Conservation (phyloP, 1,140 invertebrate species). For the Pogonus chalceus region DNA sequence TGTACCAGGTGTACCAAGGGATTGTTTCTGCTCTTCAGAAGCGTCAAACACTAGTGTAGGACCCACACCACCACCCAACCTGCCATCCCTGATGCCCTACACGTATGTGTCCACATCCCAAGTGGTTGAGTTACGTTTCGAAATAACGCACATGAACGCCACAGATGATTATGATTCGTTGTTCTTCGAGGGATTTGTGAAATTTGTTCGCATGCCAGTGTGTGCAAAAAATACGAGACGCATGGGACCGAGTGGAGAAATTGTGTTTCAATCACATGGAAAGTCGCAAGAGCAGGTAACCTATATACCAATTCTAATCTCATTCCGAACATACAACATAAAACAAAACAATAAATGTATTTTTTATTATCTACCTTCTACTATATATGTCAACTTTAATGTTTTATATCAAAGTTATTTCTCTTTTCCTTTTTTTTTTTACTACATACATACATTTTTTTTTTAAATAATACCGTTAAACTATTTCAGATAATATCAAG, state of each 20-base stretch:
- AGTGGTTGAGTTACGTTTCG: constrained; percentile 71
- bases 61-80: constrained; percentile 31
- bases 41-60: constrained; percentile 15
- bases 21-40: constrained; percentile 59
- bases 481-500: too few species aligned
- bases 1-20: constrained; percentile 48
- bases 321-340: too few species aligned
- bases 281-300: constrained; percentile 56
- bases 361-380: too few species aligned
- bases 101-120: constrained; percentile 66
- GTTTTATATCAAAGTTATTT: too few species aligned
- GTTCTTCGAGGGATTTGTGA: constrained; percentile 73
- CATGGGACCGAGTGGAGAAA: constrained; percentile 64
- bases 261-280: constrained; percentile 48
- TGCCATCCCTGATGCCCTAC: constrained; percentile 45
- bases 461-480: too few species aligned
- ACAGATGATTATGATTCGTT: constrained; percentile 74
- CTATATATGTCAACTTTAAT: too few species aligned
- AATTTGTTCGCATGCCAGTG: constrained; percentile 60
- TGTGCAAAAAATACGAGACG: constrained; percentile 56
- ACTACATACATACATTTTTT: too few species aligned
- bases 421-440: too few species aligned
- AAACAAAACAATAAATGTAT: too few species aligned
- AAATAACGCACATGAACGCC: constrained; percentile 69
- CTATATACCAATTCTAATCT: too few species aligned